These are phyloP conservation scores for Cydia pomonella DNA, from an alignment of 1,140 invertebrate species.

Conservation along the genomic window DNA sequence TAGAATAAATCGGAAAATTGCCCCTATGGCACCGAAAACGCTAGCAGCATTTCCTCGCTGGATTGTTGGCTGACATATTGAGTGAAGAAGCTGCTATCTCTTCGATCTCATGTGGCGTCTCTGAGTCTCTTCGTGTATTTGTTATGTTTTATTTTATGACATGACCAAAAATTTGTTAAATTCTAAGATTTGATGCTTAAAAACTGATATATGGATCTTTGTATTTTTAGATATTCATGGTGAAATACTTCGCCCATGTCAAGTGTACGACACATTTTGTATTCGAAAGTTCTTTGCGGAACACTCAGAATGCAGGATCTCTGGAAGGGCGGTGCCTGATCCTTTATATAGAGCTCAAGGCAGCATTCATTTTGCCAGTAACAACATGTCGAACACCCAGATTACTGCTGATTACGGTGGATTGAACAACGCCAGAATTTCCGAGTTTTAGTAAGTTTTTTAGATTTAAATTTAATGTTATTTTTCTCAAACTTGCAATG, in stretches of 20 bases:
- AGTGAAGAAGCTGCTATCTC: no score
- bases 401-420: neutral
- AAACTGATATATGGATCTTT: neutral
- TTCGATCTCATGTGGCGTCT: no score
- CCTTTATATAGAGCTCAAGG: neutral
- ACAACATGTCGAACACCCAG: neutral
- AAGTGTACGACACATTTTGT: constrained; percentile 15
- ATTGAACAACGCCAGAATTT: neutral
- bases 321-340: neutral
- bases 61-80: no score
- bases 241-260: constrained; percentile 18
- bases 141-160: no score
- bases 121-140: no score
- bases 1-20: no score
- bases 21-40: no score
- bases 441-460: constrained; percentile 26
- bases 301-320: constrained; percentile 6
- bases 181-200: neutral
- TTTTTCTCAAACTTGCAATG: no score
- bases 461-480: no score
- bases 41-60: no score
- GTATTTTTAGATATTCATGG: neutral
- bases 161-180: no score
- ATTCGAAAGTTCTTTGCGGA: constrained; percentile 25
- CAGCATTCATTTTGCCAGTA: neutral